Evolutionary conservation across 2,888 invertebrate species (phyloP).

Genomic region (Andrena praecox): DNA sequence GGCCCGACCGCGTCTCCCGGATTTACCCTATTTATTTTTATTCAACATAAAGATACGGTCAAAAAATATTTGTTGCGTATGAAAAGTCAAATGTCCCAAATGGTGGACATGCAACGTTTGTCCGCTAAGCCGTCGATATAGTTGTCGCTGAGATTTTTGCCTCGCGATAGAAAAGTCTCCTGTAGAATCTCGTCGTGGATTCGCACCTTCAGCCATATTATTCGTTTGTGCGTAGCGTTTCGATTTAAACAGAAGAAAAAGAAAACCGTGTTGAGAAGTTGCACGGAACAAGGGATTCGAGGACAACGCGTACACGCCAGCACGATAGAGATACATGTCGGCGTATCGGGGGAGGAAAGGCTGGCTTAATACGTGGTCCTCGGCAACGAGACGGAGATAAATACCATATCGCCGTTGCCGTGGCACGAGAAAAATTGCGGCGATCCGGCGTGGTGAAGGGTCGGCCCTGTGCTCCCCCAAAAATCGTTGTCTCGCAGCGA

Average conservation of each 20-base stretch:
- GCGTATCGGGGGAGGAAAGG: conserved; percentile 17
- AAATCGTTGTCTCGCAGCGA: conserved; percentile 56
- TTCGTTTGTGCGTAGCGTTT: background rate
- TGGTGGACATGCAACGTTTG: too few relatives aligned
- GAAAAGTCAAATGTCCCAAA: too few relatives aligned
- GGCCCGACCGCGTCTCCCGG: too few relatives aligned
- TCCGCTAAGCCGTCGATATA: too few relatives aligned
- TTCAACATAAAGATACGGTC: too few relatives aligned
- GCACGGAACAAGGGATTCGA: background rate
- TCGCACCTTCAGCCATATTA: too few relatives aligned
- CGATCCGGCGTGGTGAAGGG: conserved; percentile 32
- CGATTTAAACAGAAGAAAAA: background rate
- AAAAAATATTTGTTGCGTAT: too few relatives aligned
- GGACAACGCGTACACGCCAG: background rate
- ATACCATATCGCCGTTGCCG: conserved; percentile 44
- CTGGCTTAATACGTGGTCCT: conserved; percentile 31
- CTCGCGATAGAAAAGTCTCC: too few relatives aligned
- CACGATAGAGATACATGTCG: conserved; percentile 16
- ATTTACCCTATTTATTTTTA: too few relatives aligned
- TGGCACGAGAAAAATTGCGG: conserved; percentile 56
- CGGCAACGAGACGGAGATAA: conserved; percentile 53
- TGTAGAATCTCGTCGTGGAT: too few relatives aligned
- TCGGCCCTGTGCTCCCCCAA: conserved; percentile 27
- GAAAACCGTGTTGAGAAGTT: background rate
- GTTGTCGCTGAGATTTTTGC: too few relatives aligned